These are phyloP conservation scores for Hypomecis atomaria DNA, from an alignment of 2,888 invertebrate species.

Conservation along the genomic window DNA sequence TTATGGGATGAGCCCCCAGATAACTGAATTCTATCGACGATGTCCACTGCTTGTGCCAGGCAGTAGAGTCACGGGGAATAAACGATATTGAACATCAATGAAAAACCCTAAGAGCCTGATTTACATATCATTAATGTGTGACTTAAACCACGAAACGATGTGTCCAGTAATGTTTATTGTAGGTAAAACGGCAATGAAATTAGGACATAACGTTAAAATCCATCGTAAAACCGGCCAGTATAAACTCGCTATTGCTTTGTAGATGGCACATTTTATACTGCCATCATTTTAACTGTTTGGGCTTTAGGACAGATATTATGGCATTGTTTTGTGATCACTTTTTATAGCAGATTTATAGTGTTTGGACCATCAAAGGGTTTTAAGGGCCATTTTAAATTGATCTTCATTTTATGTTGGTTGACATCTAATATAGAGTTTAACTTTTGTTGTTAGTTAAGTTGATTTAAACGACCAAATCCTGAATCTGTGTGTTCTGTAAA, in stretches of 20 bases:
- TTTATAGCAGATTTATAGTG: slow-evolving; percentile 12
- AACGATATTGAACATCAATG: no score
- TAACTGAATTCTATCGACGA: no score
- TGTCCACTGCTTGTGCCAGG: no score
- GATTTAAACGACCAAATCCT: no score
- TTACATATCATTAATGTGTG: no score
- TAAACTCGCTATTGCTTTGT: slow-evolving; percentile 19
- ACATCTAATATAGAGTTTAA: no score
- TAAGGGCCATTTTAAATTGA: background rate
- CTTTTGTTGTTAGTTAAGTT: no score
- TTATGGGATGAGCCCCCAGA: no score
- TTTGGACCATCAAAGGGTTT: slow-evolving; percentile 5
- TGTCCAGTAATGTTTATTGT: slow-evolving; percentile 8
- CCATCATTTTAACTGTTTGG: slow-evolving; percentile 25
- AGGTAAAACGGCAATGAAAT: slow-evolving; percentile 12
- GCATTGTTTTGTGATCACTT: slow-evolving; percentile 16
- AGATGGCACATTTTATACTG: slow-evolving; percentile 11
- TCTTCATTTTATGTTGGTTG: background rate
- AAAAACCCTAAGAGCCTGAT: no score
- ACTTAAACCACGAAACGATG: slow-evolving; percentile 1
- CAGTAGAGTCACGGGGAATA: no score
- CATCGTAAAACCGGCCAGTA: slow-evolving; percentile 26
- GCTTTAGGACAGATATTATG: slow-evolving; percentile 28
- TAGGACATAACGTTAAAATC: slow-evolving; percentile 19
- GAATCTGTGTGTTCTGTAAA: no score